Percentiles rank a stretch among this genome's conserved stretches.
Conservation (phyloP, 2,113 vertebrate species). For the Leuciscus idus region DNA sequence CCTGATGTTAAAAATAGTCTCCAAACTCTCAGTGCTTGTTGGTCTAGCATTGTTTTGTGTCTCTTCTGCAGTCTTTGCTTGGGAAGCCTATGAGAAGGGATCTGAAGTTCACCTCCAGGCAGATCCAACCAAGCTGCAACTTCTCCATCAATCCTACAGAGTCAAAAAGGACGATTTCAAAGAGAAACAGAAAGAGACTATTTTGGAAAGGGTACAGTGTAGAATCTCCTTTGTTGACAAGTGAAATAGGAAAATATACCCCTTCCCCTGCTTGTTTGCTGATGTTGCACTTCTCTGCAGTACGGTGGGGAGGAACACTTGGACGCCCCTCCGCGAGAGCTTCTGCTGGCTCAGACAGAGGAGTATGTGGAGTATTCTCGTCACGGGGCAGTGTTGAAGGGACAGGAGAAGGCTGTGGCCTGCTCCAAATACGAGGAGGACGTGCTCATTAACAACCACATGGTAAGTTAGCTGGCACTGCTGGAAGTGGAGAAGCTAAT, state of each 20-base stretch:
- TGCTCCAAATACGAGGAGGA: constrained; percentile 98
- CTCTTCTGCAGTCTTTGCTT: constrained; percentile 87
- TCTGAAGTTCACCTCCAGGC: constrained; percentile 98
- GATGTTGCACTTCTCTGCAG: constrained; percentile 69
- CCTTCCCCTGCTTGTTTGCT: not conserved
- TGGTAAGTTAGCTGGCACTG: constrained; percentile 71
- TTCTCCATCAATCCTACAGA: constrained; percentile 94
- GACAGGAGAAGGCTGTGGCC: constrained; percentile 92
- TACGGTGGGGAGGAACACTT: constrained; percentile 95
- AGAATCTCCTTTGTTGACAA: not conserved
- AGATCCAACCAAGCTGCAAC: constrained; percentile 94
- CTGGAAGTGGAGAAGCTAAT: not conserved
- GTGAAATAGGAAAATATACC: not conserved
- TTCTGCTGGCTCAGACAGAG: constrained; percentile 95
- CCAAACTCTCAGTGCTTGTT: not conserved
- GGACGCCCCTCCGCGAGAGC: constrained; percentile 87
- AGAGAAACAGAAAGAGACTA: constrained; percentile 90
- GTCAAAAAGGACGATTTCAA: constrained; percentile 99
- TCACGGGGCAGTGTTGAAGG: constrained; percentile 94
- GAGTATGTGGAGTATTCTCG: constrained; percentile 97
- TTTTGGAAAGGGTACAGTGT: constrained; percentile 86
- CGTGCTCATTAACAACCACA: constrained; percentile 92
- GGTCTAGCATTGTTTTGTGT: not conserved
- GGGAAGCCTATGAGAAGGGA: constrained; percentile 98
- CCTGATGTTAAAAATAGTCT: not conserved